Percentiles rank a stretch among this genome's conserved stretches.
phyloP scores from a whole-genome alignment of 2,888 invertebrate species.

The Silvanus unidentatus region DNA sequence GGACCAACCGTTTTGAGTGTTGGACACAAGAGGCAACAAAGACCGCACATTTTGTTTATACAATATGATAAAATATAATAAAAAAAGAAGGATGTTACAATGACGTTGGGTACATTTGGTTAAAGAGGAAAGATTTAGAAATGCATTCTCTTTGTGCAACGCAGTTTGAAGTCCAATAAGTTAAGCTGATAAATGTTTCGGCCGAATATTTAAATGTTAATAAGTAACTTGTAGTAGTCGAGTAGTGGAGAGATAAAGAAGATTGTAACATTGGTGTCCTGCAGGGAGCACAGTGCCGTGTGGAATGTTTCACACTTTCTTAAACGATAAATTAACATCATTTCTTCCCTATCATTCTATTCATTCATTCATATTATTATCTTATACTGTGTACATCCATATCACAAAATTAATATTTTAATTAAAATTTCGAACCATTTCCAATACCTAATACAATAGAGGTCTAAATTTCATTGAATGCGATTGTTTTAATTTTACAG shows the following conservation, averaged over 20 bases:
- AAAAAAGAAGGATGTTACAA: slow-evolving; percentile 12
- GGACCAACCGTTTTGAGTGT: no score
- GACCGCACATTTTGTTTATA: slow-evolving; percentile 14
- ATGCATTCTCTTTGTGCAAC: slow-evolving; percentile 25
- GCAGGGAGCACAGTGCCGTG: slow-evolving; percentile 39
- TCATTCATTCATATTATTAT: slow-evolving; percentile 15
- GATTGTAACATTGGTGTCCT: slow-evolving; percentile 42
- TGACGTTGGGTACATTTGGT: slow-evolving; percentile 12
- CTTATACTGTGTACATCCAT: slow-evolving; percentile 19
- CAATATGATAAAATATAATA: background rate
- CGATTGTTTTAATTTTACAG: background rate
- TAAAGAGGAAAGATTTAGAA: slow-evolving; percentile 21
- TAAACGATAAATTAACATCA: slow-evolving; percentile 41
- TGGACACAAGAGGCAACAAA: no score
- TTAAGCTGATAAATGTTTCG: slow-evolving; percentile 31
- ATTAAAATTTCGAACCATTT: slow-evolving; percentile 17
- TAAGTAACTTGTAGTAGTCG: slow-evolving; percentile 39
- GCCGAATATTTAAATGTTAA: slow-evolving; percentile 38
- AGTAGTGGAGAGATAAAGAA: slow-evolving; percentile 38
- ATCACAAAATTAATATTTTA: slow-evolving; percentile 30
- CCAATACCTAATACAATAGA: background rate
- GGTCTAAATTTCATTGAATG: background rate
- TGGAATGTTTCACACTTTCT: slow-evolving; percentile 44
- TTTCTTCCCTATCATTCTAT: slow-evolving; percentile 25
- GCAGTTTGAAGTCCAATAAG: slow-evolving; percentile 29